These are phyloP conservation scores for Noctua pronuba DNA, from an alignment of 2,888 invertebrate genomes.

Conservation along the genomic window DNA sequence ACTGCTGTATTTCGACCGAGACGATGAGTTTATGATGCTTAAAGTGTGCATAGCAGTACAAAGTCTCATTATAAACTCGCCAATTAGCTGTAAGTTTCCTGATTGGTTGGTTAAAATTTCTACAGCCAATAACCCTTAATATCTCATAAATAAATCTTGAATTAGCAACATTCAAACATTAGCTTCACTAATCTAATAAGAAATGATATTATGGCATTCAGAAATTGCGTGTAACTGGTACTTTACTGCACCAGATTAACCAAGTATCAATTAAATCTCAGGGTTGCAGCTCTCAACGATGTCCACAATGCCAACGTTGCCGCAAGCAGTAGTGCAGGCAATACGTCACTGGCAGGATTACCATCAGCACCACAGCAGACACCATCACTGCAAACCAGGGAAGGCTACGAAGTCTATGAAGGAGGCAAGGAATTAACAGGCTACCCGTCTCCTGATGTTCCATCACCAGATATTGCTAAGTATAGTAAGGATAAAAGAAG, in stretches of 20 bases:
- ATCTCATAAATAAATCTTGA: background rate
- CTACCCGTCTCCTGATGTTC: constrained; percentile 76
- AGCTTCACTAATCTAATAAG: background rate
- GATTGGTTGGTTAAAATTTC: too few relatives aligned
- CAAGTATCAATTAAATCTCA: constrained; percentile 68
- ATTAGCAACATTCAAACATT: background rate
- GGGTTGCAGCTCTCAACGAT: constrained; percentile 93
- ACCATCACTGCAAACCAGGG: constrained; percentile 73
- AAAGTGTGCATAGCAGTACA: too few relatives aligned
- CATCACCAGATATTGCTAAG: constrained; percentile 81
- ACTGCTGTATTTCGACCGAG: too few relatives aligned
- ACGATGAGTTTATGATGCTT: too few relatives aligned
- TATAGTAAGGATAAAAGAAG: constrained; percentile 77
- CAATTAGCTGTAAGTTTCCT: too few relatives aligned
- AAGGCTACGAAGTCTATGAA: constrained; percentile 91
- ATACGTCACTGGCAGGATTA: constrained; percentile 59
- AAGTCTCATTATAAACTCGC: too few relatives aligned
- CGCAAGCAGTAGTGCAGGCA: constrained; percentile 45
- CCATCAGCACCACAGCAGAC: constrained; percentile 51
- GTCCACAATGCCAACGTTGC: constrained; percentile 86
- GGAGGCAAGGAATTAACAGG: constrained; percentile 90
- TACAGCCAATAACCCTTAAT: too few relatives aligned
- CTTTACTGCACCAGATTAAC: background rate
- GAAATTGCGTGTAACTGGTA: background rate
- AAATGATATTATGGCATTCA: background rate